These are phyloP conservation scores for Manis pentadactyla DNA, from an alignment of 2,797 vertebrate genomes.

Conservation along the genomic window DNA sequence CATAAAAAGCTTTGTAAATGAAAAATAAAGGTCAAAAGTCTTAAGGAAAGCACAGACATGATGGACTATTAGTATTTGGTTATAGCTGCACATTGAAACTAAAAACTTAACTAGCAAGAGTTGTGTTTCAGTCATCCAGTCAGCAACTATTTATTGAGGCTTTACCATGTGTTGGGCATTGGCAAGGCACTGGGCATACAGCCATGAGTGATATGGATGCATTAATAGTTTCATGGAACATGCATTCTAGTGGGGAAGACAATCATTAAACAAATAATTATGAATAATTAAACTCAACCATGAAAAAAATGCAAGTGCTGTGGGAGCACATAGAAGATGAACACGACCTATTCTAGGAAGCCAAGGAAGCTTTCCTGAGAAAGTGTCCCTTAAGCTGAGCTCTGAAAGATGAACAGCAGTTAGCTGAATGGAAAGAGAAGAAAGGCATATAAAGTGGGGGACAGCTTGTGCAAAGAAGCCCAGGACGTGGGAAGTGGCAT, in stretches of 20 bases:
- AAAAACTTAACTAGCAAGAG: background rate
- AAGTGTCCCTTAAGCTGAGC: background rate
- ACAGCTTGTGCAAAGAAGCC: background rate
- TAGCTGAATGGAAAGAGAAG: background rate
- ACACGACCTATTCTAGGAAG: background rate
- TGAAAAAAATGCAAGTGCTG: background rate
- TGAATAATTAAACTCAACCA: background rate
- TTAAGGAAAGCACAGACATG: background rate
- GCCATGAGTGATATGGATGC: background rate
- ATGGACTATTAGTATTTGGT: background rate
- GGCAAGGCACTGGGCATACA: background rate
- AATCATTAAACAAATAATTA: background rate
- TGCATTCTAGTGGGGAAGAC: background rate
- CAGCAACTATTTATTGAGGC: background rate
- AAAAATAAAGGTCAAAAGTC: conserved; percentile 67
- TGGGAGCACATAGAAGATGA: background rate
- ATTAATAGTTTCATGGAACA: background rate
- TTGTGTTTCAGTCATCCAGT: background rate
- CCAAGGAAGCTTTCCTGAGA: background rate
- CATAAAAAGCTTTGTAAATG: conserved; percentile 33
- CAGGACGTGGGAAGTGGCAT: background rate
- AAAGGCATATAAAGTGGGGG: background rate
- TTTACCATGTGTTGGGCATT: background rate
- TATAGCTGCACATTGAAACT: background rate
- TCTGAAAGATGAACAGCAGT: background rate